Evolutionary conservation across 2,888 invertebrate species (phyloP), one percentile per base, ranked within the genome.

Genomic region (Tetramorium bicarinatum): DNA sequence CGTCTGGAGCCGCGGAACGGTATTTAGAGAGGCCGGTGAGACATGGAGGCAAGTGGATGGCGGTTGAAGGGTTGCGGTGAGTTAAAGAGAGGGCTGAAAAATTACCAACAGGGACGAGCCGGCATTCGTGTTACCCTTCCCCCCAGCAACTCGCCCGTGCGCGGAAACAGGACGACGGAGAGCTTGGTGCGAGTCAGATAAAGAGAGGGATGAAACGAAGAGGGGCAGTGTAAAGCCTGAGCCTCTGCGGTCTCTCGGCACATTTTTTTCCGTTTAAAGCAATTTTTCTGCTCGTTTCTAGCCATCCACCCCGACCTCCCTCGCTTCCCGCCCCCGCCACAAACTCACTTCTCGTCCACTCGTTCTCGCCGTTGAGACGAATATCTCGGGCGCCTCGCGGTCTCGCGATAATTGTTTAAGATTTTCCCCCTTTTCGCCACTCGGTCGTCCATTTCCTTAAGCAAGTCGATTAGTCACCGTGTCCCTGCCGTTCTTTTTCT

Each of bases 381-480:
- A 71, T 79, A 77, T 71, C 83, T 76, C 64, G 67, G 62, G 66
- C 82, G 54, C 59, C 13, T 79, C 74, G 64, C 62, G 79, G 52
- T 74, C 85, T 76, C 83, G 87, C 83, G 87, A 89, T 91, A 91
- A 92, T 92, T 92, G 92, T 91, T 92, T 88, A 82, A 86, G 88
- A 88, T 89, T 92, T 87, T 88, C 84, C 82, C 64, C 61, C 75
- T 75, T 69, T 62, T 21, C 76, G 21, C 62, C 61, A 66, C 61
- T 61, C 75, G 61, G 47, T 59, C 87, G 86, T 82, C 81, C 66
- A 86, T 88, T 87, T 85, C 81, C 85, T 86, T 86, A 84, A 87
- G 84, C 87, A 69, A 64, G 83, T 87, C 88, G 89, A 91, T 92
- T 91, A 91, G 87, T 90, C 88, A 89, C 86, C 80, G 34, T 38